A percentile compares a stretch with the other conserved stretches of the same genome.
Evolutionary conservation across 2,888 invertebrate genomes (phyloP).

Genomic region (Eremobia ochroleuca): DNA sequence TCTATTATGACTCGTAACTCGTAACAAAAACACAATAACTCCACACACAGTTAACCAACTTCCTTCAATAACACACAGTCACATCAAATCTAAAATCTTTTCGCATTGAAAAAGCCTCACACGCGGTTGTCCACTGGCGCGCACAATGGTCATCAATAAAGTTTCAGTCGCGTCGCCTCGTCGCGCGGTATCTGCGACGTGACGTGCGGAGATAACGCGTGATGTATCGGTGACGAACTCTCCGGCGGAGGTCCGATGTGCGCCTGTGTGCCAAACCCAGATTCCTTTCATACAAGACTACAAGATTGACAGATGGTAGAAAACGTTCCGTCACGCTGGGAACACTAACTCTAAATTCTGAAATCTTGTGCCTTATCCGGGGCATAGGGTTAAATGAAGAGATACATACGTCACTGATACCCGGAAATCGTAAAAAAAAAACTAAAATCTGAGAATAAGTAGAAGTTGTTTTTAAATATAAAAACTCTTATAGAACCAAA

Average conservation of each 20-base stretch:
- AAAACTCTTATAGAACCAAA: neutral
- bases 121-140: slow-evolving; percentile 43
- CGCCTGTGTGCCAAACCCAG: slow-evolving; percentile 35
- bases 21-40: neutral
- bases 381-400: neutral
- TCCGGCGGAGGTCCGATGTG: slow-evolving; percentile 36
- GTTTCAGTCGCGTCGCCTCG: slow-evolving; percentile 51
- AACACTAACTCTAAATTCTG: neutral
- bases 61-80: slow-evolving; percentile 31
- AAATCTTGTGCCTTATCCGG: neutral
- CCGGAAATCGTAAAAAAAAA: neutral
- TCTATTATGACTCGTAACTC: neutral
- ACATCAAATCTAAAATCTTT: slow-evolving; percentile 54
- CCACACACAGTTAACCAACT: slow-evolving; percentile 1
- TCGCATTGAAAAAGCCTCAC: slow-evolving; percentile 48
- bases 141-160: slow-evolving; percentile 70
- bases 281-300: slow-evolving; percentile 21
- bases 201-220: slow-evolving; percentile 62
- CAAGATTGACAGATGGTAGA: slow-evolving; percentile 16
- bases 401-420: neutral
- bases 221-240: slow-evolving; percentile 62
- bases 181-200: slow-evolving; percentile 61
- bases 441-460: neutral
- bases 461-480: neutral
- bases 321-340: neutral